Conservation (phyloP, 2,113 vertebrate species). For the Synodontis membranacea region DNA sequence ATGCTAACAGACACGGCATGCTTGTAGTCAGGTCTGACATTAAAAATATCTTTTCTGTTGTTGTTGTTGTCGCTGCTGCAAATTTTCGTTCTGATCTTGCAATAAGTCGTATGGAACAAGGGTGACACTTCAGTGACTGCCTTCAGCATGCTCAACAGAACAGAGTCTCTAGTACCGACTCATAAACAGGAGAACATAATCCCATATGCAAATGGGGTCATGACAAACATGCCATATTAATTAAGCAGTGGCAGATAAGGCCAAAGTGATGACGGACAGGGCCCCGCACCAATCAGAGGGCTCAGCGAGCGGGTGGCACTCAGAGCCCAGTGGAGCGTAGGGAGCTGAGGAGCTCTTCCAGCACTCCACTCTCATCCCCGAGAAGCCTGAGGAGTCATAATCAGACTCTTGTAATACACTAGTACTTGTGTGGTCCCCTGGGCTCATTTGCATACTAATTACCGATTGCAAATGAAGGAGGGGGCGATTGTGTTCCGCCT, state of each 20-base stretch:
- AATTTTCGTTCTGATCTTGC: not conserved
- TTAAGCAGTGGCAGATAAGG: conserved; percentile 38
- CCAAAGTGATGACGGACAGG: conserved; percentile 31
- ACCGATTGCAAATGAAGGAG: conserved; percentile 88
- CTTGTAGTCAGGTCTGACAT: not conserved
- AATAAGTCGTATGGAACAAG: not conserved
- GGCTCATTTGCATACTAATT: conserved; percentile 97
- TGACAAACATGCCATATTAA: conserved; percentile 35
- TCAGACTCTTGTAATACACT: conserved; percentile 96
- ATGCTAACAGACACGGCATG: conserved; percentile 1
- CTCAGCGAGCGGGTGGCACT: conserved; percentile 32
- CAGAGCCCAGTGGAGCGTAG: conserved; percentile 22
- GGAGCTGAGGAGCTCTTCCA: conserved; percentile 48
- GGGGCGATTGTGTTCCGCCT: conserved; percentile 73
- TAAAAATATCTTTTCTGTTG: not conserved
- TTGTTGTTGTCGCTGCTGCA: no score
- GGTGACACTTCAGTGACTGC: not conserved
- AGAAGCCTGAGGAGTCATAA: conserved; percentile 75
- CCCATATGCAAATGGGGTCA: conserved; percentile 44
- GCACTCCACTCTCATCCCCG: conserved; percentile 52
- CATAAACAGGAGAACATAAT: conserved; percentile 45
- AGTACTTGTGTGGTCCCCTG: conserved; percentile 93
- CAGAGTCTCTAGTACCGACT: conserved; percentile 4
- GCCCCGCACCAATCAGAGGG: conserved; percentile 35
- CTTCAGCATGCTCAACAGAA: not conserved